phyloP scores from a whole-genome alignment of 2,797 vertebrate species.

The Lepilemur septentrionalis region DNA sequence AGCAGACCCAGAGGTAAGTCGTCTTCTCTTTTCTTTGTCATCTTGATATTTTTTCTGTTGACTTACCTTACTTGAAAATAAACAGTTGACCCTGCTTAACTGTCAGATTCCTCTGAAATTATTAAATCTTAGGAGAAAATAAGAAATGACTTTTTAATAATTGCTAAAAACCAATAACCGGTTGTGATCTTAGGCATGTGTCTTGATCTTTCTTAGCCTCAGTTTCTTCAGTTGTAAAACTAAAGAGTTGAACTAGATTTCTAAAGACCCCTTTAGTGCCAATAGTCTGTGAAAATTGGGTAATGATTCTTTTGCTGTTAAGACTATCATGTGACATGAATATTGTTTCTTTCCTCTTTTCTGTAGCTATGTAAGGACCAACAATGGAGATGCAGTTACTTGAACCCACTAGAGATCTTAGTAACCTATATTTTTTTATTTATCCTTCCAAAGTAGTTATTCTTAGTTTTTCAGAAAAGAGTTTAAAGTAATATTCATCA shows the following conservation, averaged over 20 bases:
- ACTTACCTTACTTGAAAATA: conserved; percentile 26
- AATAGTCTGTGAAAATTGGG: not conserved
- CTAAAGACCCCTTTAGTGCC: not conserved
- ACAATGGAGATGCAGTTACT: not conserved
- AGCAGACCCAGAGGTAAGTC: conserved; percentile 97
- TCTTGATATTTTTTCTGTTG: not conserved
- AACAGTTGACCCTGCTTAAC: not conserved
- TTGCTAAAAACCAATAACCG: not conserved
- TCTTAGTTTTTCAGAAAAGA: not conserved
- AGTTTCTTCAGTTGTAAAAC: conserved; percentile 47
- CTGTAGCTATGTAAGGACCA: not conserved
- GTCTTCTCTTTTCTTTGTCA: conserved; percentile 34
- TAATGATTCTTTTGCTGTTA: conserved; percentile 14
- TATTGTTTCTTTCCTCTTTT: not conserved
- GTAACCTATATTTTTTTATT: not conserved
- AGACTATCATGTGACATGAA: not conserved
- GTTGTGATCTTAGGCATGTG: conserved; percentile 5
- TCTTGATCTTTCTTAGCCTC: conserved; percentile 23
- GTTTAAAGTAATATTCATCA: not conserved
- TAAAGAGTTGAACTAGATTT: not conserved
- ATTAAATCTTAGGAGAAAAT: conserved; percentile 47
- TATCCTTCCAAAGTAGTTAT: not conserved
- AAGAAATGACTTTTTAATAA: conserved; percentile 8
- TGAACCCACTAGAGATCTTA: not conserved
- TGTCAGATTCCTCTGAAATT: conserved; percentile 16